Base-by-base conservation (phyloP, 2,113 vertebrate genomes). In the Pseudolaguvia tuberculata region DNA sequence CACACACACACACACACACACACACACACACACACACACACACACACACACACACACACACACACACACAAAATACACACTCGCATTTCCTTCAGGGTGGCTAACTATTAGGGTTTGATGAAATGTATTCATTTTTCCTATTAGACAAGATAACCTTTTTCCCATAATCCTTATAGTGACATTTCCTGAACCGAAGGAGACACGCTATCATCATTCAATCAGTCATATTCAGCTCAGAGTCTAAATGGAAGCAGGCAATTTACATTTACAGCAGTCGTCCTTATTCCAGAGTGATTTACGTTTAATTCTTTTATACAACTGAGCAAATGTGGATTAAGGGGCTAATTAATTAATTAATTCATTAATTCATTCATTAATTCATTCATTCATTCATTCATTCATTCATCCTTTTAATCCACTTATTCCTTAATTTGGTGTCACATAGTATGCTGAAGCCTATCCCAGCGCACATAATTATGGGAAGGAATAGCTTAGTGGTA, bases 201-300 rank as follows among this genome's bases (percentile, higher is more conserved):
- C 61, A 52, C 1, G 13, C n/a, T n/a, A n/a, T n/a, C n/a, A 21
- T 14, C 55, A 15, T 3, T 67, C 42, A 25, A 31, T 18, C 57
- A 39, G 69, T 58, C 39, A 35, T 63, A 62, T 31, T 75, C 51
- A 29, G 35, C 73, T 75, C 73, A 35, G 25, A 67, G 20, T 10
- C 47, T 47, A 47, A 27, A 56, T 1, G 8, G 56, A 21, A 68
- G 15, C 4, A 11, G 14, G 58, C 45, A 17, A 50, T 76, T 65
- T 75, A 25, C 65, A 51, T n/a, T n/a, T n/a, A n/a, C n/a, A 59
- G n/a, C 53, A 25, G 39, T 59, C n/a, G n/a, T n/a, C n/a, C 29
- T 35, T 35, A 4, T 4, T 35, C 31, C 31, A 35, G 31, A 4
- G 31, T 35, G 31, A 35, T 6, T 35, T 35, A 35, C 3, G 6